A percentile compares a stretch with the other conserved stretches of the same genome.
phyloP scores from a whole-genome alignment of 2,888 invertebrate genomes.

The Cantharis lateralis region DNA sequence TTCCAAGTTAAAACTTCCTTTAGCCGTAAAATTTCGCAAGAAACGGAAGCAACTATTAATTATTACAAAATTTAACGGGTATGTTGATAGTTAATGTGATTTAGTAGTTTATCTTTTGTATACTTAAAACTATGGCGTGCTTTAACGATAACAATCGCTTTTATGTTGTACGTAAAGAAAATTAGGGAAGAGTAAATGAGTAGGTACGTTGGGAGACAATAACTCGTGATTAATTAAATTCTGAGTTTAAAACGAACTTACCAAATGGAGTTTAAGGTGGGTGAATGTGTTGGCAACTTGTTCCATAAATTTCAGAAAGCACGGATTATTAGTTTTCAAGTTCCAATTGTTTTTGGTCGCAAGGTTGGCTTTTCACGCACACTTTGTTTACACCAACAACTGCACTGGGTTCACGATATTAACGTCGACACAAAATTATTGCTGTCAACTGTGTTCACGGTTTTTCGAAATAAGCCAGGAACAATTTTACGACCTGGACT shows the following conservation, averaged over 20 bases:
- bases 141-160: background rate
- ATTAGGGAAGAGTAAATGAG: slow-evolving; percentile 12
- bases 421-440: slow-evolving; percentile 26
- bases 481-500: slow-evolving; percentile 32
- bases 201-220: slow-evolving; percentile 10
- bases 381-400: slow-evolving; percentile 24
- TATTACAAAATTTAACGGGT: background rate
- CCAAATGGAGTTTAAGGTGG: slow-evolving; percentile 32
- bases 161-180: slow-evolving; percentile 4
- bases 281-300: slow-evolving; percentile 23
- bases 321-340: slow-evolving; percentile 28
- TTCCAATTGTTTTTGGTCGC: slow-evolving; percentile 21
- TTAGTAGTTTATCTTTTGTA: background rate
- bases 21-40: background rate
- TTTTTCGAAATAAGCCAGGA: slow-evolving; percentile 14
- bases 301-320: slow-evolving; percentile 29
- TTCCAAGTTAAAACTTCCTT: background rate
- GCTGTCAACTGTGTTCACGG: slow-evolving; percentile 34
- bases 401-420: slow-evolving; percentile 22
- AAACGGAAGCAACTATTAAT: background rate
- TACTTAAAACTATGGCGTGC: background rate
- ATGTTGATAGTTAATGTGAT: background rate
- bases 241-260: slow-evolving; percentile 27
- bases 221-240: slow-evolving; percentile 31
- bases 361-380: slow-evolving; percentile 19